Evolutionary conservation across 2,113 vertebrate species (phyloP).

Genomic region (Sebastes fasciatus): DNA sequence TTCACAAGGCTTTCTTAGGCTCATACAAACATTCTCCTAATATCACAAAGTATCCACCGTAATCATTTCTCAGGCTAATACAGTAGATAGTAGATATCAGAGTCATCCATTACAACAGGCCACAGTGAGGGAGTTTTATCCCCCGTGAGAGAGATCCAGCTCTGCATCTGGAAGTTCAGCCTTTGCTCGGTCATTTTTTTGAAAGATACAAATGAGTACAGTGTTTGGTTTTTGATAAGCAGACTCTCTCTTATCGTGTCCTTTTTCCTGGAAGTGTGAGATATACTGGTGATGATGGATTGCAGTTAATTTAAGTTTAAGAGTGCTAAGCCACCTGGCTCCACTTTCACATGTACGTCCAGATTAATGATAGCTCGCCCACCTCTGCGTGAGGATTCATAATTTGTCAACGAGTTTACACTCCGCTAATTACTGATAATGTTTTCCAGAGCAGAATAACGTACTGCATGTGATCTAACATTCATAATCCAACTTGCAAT

Average conservation of each 20-base stretch:
- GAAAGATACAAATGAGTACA: slow-evolving; percentile 63
- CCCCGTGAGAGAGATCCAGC: slow-evolving; percentile 35
- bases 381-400: slow-evolving; percentile 62
- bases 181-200: slow-evolving; percentile 35
- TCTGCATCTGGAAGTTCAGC: slow-evolving; percentile 27
- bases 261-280: slow-evolving; percentile 67
- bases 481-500: neutral
- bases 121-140: slow-evolving; percentile 17
- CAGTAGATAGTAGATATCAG: slow-evolving; percentile 31
- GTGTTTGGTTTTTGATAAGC: slow-evolving; percentile 82
- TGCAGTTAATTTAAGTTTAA: slow-evolving; percentile 68
- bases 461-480: slow-evolving; percentile 16
- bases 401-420: slow-evolving; percentile 70
- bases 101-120: slow-evolving; percentile 29
- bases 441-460: slow-evolving; percentile 33
- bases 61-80: slow-evolving; percentile 24
- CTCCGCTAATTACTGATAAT: slow-evolving; percentile 66
- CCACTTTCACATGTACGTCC: slow-evolving; percentile 56
- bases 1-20: neutral
- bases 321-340: slow-evolving; percentile 52
- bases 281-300: slow-evolving; percentile 67
- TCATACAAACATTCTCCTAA: neutral
- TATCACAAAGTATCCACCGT: slow-evolving; percentile 27
- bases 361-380: slow-evolving; percentile 67
- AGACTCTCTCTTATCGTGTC: slow-evolving; percentile 68